Evolutionary conservation across 2,888 invertebrate genomes (phyloP), one percentile per base, ranked within the genome.

Genomic region (Chorisops tibialis): DNA sequence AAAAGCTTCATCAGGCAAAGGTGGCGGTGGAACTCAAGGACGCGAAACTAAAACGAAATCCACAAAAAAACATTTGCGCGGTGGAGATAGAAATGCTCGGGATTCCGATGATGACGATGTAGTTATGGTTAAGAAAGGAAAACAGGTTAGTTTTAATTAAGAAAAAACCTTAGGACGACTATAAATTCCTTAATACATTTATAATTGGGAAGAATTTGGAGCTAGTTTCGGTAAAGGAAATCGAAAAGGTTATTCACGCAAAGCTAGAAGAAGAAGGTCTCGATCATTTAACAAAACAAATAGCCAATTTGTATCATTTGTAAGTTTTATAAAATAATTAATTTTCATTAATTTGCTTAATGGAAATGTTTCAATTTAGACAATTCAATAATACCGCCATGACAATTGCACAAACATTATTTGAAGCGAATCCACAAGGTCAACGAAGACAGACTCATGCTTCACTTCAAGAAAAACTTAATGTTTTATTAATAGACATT

Each of bases 41-140:
- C 82, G 96, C 39, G 96, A 97, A 81, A 94, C 94, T 0, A 96
- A 95, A 81, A 96, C 93, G 0, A 96, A 93, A 74, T 89, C 94
- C 2, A 89, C 90, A 0, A 96, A 96, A 73, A 96, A 94, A 79
- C 86, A 87, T 74, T 78, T 78, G 64, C 80, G 77, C 71, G 82
- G 76, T 35, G 64, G 61, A 22, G 79, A 80, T n/a, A 84, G 82
- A 71, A 81, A 81, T 70, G 79, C 81, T 50, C 81, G 82, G 45
- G 83, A 84, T 56, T 86, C 85, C 68, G 85, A 84, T 19, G 88
- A 88, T 65, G 88, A 88, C 3, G 85, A 85, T 56, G 87, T 87
- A 68, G 88, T 88, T 22, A 38, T 37, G 4, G 11, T 14, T 9
- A 47, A 79, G 78, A 24, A 51, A 70, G 7, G 80, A 66, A 83